phyloP scores from a whole-genome alignment of 2,888 invertebrate genomes.

The Aleiodes leptofemur region DNA sequence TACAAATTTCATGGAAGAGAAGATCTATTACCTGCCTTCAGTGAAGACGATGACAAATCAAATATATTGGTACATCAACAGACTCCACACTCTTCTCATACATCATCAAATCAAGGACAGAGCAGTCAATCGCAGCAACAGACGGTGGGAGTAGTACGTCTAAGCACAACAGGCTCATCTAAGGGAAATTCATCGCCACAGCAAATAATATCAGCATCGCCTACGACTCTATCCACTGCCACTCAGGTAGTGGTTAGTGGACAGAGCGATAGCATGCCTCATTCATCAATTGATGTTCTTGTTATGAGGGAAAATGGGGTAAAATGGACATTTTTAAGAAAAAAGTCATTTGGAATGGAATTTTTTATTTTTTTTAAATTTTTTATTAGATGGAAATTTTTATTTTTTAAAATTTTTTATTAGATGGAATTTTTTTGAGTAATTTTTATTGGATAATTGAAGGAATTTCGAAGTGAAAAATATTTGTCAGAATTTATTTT shows the following conservation, averaged over 20 bases:
- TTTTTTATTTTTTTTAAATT: too few relatives aligned
- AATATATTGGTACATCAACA: conserved; percentile 78
- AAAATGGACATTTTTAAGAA: too few relatives aligned
- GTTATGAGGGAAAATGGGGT: too few relatives aligned
- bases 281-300: conserved; percentile 52
- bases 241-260: conserved; percentile 66
- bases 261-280: conserved; percentile 45
- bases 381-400: too few relatives aligned
- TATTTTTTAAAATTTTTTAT: too few relatives aligned
- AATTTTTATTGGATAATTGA: too few relatives aligned
- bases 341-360: too few relatives aligned
- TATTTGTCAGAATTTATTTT: too few relatives aligned
- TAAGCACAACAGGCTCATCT: conserved; percentile 73
- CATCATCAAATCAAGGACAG: conserved; percentile 62
- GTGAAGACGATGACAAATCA: conserved; percentile 91
- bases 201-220: conserved; percentile 73
- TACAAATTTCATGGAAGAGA: conserved; percentile 98
- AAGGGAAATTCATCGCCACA: conserved; percentile 75
- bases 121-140: conserved; percentile 59
- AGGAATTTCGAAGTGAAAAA: too few relatives aligned
- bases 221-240: conserved; percentile 73
- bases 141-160: conserved; percentile 74
- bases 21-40: conserved; percentile 95
- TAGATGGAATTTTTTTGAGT: too few relatives aligned
- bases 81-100: conserved; percentile 70